Conservation (phyloP, 2,888 invertebrate genomes). For the Tiliacea citrago region DNA sequence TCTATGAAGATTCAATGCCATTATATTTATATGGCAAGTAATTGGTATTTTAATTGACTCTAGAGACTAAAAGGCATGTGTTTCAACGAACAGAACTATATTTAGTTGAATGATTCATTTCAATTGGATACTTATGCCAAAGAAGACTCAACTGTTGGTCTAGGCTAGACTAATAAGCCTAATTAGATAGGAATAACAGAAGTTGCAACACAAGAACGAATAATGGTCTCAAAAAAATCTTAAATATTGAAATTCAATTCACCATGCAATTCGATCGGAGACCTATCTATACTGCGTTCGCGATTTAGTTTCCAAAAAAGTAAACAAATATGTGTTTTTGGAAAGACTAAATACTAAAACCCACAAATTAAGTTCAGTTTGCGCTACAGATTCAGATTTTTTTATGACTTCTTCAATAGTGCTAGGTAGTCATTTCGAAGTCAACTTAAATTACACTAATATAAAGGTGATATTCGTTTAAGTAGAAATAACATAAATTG, state of each 20-base stretch:
- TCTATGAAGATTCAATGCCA: slow-evolving; percentile 13
- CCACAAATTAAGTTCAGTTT: neutral
- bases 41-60: slow-evolving; percentile 36
- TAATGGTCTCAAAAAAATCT: neutral
- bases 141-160: neutral
- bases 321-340: neutral
- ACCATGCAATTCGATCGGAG: neutral
- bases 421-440: neutral
- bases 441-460: neutral
- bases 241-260: neutral
- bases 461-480: neutral
- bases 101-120: slow-evolving; percentile 23
- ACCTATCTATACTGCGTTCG: neutral
- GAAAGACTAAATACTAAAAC: neutral
- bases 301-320: neutral
- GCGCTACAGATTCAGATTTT: neutral
- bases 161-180: slow-evolving; percentile 3
- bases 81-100: slow-evolving; percentile 23
- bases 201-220: neutral
- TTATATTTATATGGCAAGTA: slow-evolving; percentile 19
- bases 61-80: slow-evolving; percentile 15
- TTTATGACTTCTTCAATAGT: neutral
- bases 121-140: slow-evolving; percentile 6
- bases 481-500: neutral
- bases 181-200: neutral